Base-by-base conservation (phyloP, 2,113 vertebrate species). In the Sialia sialis region DNA sequence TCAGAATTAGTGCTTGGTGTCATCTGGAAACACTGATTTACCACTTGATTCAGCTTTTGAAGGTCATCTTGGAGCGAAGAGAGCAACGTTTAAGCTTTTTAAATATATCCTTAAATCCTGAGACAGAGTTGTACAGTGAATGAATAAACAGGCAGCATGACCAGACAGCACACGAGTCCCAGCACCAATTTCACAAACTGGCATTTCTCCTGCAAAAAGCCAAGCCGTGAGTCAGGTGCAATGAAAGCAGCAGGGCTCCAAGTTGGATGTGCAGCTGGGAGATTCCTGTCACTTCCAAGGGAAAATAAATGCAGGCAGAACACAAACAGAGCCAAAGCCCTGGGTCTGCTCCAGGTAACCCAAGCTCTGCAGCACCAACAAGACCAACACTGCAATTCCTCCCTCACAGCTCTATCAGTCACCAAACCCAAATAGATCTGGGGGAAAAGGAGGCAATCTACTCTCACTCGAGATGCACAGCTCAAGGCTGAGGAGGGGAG, bases 61-160 rank as follows among this genome's bases (percentile, higher is more conserved):
- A 97, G 91, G 93, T 96, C 84, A 94, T 80, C 84, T 87, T 22
- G 21, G 62, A 95, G 73, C 86, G 60, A 39, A 34, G 55, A 89
- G 74, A 87, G 70, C 41, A 87, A 38, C 0, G 0, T 78, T 81
- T 54, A 85, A 85, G 84, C 54, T 91, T 93, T 91, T 94, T 21
- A 66, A 89, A 69, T 34, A 26, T 10, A 84, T 67, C 56, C 62
- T 79, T 38, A 89, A 84, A 67, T 62, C 68, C 67, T 0, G 1
- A 58, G 78, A 25, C 34, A 62, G 5, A 41, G 70, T 4, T 84
- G 66, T 34, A 52, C 0, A 6, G 49, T 16, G 51, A 91, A 82
- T 81, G 60, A 60, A 91, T 13, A 44, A 74, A 73, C 9, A 30
- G 30, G 46, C 0, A 27, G 68, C 6, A 0, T 48, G 79, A 34